Evolutionary conservation across 1,140 invertebrate species (phyloP).

Genomic region (Drosophila lacteicornis): DNA sequence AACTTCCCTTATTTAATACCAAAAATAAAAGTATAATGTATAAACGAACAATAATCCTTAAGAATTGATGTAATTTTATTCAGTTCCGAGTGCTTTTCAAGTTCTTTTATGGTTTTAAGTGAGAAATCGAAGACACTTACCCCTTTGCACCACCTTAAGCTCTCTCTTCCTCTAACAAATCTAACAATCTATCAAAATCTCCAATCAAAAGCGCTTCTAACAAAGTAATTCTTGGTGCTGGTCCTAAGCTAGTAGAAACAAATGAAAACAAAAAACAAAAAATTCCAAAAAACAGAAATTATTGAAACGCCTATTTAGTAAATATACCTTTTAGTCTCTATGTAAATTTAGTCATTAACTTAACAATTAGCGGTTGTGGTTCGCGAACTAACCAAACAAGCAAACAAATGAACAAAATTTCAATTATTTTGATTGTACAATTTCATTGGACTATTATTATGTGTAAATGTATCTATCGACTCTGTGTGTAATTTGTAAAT

Average conservation of each 20-base stretch:
- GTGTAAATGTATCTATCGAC: slow-evolving; percentile 46
- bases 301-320: slow-evolving; percentile 16
- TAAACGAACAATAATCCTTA: not conserved
- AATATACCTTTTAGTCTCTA: slow-evolving; percentile 30
- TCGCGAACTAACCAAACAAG: slow-evolving; percentile 25
- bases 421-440: slow-evolving; percentile 47
- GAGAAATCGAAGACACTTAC: not conserved
- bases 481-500: slow-evolving; percentile 49
- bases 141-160: slow-evolving; percentile 15
- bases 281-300: slow-evolving; percentile 20
- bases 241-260: slow-evolving; percentile 64
- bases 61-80: not conserved
- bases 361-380: slow-evolving; percentile 54
- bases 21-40: no score
- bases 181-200: slow-evolving; percentile 19
- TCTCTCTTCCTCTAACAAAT: slow-evolving; percentile 28
- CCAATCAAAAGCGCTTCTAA: slow-evolving; percentile 75
- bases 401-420: slow-evolving; percentile 43
- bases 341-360: slow-evolving; percentile 43
- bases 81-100: not conserved
- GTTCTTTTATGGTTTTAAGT: not conserved
- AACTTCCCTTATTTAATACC: no score
- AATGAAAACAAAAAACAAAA: slow-evolving; percentile 22
- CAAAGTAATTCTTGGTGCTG: slow-evolving; percentile 65
- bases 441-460: slow-evolving; percentile 25